Percentiles rank a stretch among this genome's conserved stretches.
These are phyloP conservation scores for Emydocephalus ijimae DNA, from an alignment of 2,113 vertebrate species.

Conservation along the genomic window DNA sequence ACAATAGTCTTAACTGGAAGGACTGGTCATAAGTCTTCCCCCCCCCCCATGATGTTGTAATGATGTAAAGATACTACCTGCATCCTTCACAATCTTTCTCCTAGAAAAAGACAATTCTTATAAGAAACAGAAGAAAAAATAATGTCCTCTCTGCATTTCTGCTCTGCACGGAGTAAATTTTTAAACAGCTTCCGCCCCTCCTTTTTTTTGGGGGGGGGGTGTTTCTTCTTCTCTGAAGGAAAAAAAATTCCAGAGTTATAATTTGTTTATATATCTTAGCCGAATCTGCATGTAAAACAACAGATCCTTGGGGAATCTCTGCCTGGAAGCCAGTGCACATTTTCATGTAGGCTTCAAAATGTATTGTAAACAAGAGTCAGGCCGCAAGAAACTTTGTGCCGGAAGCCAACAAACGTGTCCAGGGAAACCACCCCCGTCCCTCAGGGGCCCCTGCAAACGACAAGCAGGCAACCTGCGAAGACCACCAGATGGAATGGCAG, in stretches of 20 bases:
- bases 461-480: background rate
- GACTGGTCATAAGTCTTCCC: background rate
- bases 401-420: background rate
- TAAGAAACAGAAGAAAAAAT: background rate
- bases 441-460: background rate
- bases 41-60: background rate
- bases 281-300: background rate
- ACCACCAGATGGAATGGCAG: background rate
- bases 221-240: background rate
- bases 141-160: accelerated
- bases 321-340: background rate
- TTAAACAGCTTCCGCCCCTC: background rate
- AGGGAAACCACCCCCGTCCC: background rate
- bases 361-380: background rate
- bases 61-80: too few relatives aligned
- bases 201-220: background rate
- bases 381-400: background rate
- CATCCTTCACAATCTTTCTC: background rate
- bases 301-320: background rate
- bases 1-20: background rate
- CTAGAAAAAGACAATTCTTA: background rate
- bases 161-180: background rate
- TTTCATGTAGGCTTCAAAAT: background rate
- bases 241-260: background rate
- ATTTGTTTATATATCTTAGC: background rate